Base-by-base conservation (phyloP, 1,140 invertebrate genomes). In the Drosophila melanica region DNA sequence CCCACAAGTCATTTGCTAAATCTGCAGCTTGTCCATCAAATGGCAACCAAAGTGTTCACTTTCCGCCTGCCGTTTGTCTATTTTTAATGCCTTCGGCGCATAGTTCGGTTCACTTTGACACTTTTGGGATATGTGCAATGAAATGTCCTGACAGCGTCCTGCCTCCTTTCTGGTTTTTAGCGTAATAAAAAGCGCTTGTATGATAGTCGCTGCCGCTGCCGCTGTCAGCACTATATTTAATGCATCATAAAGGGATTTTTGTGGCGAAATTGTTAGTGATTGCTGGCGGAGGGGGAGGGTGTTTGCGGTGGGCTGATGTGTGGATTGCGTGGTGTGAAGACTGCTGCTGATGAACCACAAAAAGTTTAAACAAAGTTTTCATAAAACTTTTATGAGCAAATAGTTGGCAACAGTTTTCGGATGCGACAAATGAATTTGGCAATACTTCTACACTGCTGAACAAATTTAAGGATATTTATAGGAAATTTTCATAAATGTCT, bases 171-270 rank as follows among this genome's bases (percentile, higher is more conserved):
- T 82, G 60, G 71, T 74, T 81, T 81, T 77, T 35, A 18, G 53
- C 62, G 74, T 77, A 77, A 71, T 60, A 72, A 73, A 62, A 50
- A 44, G 18, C 18, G 50, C 66, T 62, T 65, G 63, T 67, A 69
- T 72, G 47, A 37, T 68, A 30, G 48, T 41, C 51, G 20, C 11
- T 42, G 48, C 45, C 51, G 20, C 11, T 42, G 48, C 42, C 30
- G 37, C 68, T 58, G 45, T 51, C 47, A 53, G 77, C 63, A 68
- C 75, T 69, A 63, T 69, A 63, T 86, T 86, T 81, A 68, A 66
- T 82, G 77, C 78, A 70, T 67, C 75, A 66, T 82, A 82, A 86
- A 86, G 77, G 75, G 64, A 74, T 79, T 86, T 74, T 75, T 81
- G 54, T 64, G 44, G 20, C 53, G 33, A 39, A 51, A 14, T 39